Evolutionary conservation across 2,888 invertebrate species (phyloP), one percentile per base, ranked within the genome.

Genomic region (Drosophila meridionalis): DNA sequence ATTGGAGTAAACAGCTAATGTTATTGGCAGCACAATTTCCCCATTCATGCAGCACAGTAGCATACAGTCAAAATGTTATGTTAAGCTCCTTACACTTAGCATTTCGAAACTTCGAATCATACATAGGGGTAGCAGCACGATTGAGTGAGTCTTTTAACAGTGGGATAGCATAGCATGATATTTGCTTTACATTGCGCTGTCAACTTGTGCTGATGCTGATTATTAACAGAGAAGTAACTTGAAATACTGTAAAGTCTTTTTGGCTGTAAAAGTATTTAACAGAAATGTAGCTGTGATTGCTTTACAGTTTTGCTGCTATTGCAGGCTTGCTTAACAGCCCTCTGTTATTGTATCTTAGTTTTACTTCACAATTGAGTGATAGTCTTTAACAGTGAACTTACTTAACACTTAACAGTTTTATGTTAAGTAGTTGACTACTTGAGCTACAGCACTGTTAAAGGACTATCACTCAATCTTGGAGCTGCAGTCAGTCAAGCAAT

Each of bases 141-240:
- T 20, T 20, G 20, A 20, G 1, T 20, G 20, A 20, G 1, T 7
- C 28, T 43, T 20, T 20, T 20, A 20, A 20, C 20, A 20, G 20
- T 65, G 57, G 57, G 57, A 66, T 26, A 66, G 38, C 26, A 20
- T 30, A 52, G 12, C 34, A 20, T 2, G 11, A 2, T 42, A 14
- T n/a, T n/a, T 2, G 9, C 12, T 60, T 30, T 43, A 45, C 52
- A 42, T 28, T 11, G 34, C 7, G 12, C 12, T 64, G 38, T 7
- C 11, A 6, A 26, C 14, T 32, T 1, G 20, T 9, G 8, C 34
- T 1, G 20, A 20, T 20, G 20, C 20, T 20, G 20, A 20, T 12
- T 28, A 14, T 8, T 53, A 32, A 32, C n/a, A n/a, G n/a, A 20
- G 4, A 50, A 26, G 26, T 26, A n/a, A 42, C 20, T 20, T 20